These are phyloP conservation scores for Gari tellinella DNA, from an alignment of 2,888 invertebrate genomes.

Conservation along the genomic window DNA sequence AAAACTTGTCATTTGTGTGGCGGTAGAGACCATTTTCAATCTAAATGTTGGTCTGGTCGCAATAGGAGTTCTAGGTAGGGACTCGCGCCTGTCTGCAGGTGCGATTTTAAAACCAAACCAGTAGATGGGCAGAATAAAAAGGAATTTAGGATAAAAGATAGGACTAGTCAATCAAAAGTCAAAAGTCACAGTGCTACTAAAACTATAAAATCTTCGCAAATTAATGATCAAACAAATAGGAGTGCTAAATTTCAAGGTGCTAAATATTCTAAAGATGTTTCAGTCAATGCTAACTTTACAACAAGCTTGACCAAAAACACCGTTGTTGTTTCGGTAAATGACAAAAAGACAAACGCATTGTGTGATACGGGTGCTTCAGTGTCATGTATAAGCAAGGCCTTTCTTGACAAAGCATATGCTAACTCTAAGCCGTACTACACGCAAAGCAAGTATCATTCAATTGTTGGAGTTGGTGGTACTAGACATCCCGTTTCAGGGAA, in stretches of 20 bases:
- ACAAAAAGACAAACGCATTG: too few relatives aligned
- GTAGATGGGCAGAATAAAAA: conserved; percentile 18
- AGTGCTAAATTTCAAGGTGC: not conserved
- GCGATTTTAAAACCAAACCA: conserved; percentile 13
- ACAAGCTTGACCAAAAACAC: conserved; percentile 29
- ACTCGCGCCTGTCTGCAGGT: conserved; percentile 19
- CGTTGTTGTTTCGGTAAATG: too few relatives aligned
- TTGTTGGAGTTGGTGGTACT: conserved; percentile 31
- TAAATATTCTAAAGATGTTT: not conserved
- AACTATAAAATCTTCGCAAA: too few relatives aligned
- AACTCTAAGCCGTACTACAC: conserved; percentile 3
- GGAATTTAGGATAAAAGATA: too few relatives aligned
- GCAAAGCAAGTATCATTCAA: conserved; percentile 10
- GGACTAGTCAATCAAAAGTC: too few relatives aligned
- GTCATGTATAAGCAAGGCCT: too few relatives aligned
- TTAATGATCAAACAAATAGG: not conserved
- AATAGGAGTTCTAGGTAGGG: conserved; percentile 2
- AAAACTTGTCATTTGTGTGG: conserved; percentile 17
- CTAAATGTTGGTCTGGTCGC: not conserved
- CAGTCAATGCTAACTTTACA: conserved; percentile 34
- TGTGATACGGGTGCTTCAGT: too few relatives aligned
- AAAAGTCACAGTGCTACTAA: too few relatives aligned
- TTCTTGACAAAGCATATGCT: conserved; percentile 20
- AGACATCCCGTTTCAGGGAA: conserved; percentile 18
- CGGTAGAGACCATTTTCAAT: conserved; percentile 5